Percentiles rank a stretch among this genome's conserved stretches.
phyloP scores from a whole-genome alignment of 2,888 invertebrate genomes.

The Pristionchus japonicus region DNA sequence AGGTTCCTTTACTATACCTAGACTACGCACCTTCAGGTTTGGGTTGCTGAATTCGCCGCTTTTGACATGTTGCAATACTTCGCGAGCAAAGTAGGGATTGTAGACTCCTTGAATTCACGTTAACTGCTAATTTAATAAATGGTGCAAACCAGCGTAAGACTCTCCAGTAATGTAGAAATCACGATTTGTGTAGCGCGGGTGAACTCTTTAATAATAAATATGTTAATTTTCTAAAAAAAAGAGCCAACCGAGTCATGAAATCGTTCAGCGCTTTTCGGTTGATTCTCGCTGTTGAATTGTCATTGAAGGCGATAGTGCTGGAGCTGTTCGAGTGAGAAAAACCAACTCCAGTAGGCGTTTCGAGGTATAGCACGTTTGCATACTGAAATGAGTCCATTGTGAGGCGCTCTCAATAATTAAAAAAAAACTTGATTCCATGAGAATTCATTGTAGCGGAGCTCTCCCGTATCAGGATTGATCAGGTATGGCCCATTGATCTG shows the following conservation, averaged over 20 bases:
- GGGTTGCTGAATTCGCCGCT: not conserved
- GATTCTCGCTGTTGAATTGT: not conserved
- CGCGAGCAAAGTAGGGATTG: not conserved
- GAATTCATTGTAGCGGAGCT: not conserved
- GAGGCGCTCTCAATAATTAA: not conserved
- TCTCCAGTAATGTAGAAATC: not conserved
- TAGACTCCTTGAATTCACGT: not conserved
- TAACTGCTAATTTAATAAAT: not conserved
- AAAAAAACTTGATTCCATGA: constrained; percentile 4
- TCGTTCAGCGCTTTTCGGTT: not conserved
- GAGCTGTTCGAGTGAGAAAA: not conserved
- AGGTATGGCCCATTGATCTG: not conserved
- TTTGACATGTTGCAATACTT: not conserved
- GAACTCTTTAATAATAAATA: not conserved
- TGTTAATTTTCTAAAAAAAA: not conserved
- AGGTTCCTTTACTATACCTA: too few species aligned
- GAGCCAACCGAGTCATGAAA: not conserved
- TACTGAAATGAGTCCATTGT: not conserved
- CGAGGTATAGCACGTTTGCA: not conserved
- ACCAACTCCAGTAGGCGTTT: not conserved
- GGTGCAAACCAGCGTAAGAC: not conserved
- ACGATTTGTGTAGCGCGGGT: not conserved
- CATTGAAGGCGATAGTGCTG: not conserved
- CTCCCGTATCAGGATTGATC: not conserved
- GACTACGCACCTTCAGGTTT: not conserved